Conservation (phyloP, 2,888 invertebrate species). For the Dicroscelio sp. region DNA sequence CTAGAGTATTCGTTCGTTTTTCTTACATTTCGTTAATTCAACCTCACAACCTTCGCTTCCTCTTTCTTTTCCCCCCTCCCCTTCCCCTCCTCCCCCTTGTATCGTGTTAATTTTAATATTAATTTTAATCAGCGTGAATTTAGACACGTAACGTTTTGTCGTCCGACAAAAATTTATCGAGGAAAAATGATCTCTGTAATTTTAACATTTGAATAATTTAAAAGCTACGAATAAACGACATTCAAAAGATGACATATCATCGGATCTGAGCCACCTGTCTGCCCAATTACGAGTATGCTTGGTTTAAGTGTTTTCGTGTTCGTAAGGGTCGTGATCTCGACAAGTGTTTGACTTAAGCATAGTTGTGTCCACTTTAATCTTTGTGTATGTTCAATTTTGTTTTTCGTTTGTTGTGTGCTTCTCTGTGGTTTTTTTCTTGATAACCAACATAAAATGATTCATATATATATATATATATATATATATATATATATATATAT, state of each 20-base stretch:
- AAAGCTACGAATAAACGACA: conserved; percentile 87
- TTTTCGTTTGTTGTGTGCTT: background rate
- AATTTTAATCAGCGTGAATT: conserved; percentile 72
- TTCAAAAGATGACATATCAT: conserved; percentile 88
- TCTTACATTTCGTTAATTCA: conserved; percentile 49
- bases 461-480: too few species aligned
- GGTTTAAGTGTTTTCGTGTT: conserved; percentile 43
- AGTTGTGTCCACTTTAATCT: background rate
- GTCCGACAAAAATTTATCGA: conserved; percentile 89
- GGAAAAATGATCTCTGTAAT: conserved; percentile 91
- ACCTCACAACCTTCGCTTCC: conserved; percentile 52
- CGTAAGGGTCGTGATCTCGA: conserved; percentile 40
- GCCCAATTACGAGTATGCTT: conserved; percentile 75
- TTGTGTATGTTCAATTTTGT: background rate
- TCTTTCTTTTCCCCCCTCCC: conserved; percentile 73
- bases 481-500: too few species aligned
- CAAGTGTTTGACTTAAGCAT: conserved; percentile 64
- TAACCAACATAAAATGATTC: too few species aligned
- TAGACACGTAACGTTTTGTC: conserved; percentile 89
- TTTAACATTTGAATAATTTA: conserved; percentile 91
- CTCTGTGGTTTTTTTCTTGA: background rate
- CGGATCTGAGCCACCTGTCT: conserved; percentile 88
- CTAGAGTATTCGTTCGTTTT: conserved; percentile 21
- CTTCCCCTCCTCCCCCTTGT: conserved; percentile 65
- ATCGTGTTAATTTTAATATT: conserved; percentile 53